Evolutionary conservation across 2,888 invertebrate species (phyloP).

Genomic region (Rambutsinella grinnellia): DNA sequence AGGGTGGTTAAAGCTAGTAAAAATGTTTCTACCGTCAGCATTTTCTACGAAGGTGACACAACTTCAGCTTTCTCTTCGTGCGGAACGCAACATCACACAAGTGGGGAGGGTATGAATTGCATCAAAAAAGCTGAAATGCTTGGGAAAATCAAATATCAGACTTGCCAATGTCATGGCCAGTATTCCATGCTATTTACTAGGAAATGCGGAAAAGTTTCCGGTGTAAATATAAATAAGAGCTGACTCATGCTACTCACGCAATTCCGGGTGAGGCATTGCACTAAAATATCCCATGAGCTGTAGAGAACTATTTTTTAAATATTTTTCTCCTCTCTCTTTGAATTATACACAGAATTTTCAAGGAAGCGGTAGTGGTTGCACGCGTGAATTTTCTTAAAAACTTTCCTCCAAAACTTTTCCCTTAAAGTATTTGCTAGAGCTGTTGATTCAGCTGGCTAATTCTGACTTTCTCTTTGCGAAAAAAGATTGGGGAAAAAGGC

Average conservation of each 20-base stretch:
- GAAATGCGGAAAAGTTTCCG: too few species aligned
- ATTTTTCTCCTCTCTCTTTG: not conserved
- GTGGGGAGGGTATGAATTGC: slow-evolving; percentile 24
- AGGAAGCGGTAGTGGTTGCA: too few species aligned
- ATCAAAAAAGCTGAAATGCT: slow-evolving; percentile 2
- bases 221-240: too few species aligned
- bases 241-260: not conserved
- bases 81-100: slow-evolving; percentile 45
- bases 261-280: not conserved
- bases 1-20: not conserved
- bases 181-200: slow-evolving; percentile 30
- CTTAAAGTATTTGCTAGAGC: slow-evolving; percentile 31
- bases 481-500: too few species aligned
- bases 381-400: too few species aligned
- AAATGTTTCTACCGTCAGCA: not conserved
- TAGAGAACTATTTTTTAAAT: not conserved
- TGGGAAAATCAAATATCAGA: slow-evolving; percentile 30
- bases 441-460: slow-evolving; percentile 27
- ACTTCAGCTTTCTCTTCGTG: slow-evolving; percentile 42
- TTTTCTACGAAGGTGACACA: slow-evolving; percentile 48
- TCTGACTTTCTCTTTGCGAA: not conserved
- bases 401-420: too few species aligned
- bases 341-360: not conserved
- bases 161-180: slow-evolving; percentile 45
- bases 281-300: not conserved